Percentiles rank a stretch among this genome's conserved stretches.
Conservation (phyloP, 2,113 vertebrate species). For the Macrotus californicus region DNA sequence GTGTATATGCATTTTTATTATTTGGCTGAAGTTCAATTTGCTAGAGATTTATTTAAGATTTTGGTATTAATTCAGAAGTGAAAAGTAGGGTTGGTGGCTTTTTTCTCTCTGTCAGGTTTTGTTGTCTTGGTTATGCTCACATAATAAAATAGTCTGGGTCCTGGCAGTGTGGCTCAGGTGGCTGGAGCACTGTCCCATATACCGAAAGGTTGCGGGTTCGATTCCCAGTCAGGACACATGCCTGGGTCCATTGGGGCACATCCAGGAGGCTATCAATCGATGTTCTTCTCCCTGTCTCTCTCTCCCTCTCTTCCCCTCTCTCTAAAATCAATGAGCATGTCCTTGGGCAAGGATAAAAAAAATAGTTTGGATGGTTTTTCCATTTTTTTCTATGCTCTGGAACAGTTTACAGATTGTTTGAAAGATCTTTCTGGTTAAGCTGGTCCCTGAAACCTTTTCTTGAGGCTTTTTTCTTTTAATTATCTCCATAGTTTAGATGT, state of each 20-base stretch:
- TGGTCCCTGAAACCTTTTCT: neutral
- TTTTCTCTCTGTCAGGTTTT: neutral
- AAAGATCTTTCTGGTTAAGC: neutral
- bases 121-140: slow-evolving; percentile 1
- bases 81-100: neutral
- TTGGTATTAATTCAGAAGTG: neutral
- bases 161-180: no score
- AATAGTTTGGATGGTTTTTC: neutral
- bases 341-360: neutral
- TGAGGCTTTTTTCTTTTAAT: neutral
- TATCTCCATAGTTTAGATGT: slow-evolving; percentile 31
- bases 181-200: no score
- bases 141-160: neutral
- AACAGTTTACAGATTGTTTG: neutral
- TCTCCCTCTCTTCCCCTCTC: no score
- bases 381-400: neutral
- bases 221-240: no score
- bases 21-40: neutral
- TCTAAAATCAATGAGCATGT: no score
- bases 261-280: no score
- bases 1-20: neutral
- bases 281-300: no score
- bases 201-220: no score
- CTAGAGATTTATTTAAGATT: slow-evolving; percentile 10
- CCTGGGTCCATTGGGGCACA: no score